Evolutionary conservation across 2,888 invertebrate species (phyloP).

Genomic region (Chalcis sispes): DNA sequence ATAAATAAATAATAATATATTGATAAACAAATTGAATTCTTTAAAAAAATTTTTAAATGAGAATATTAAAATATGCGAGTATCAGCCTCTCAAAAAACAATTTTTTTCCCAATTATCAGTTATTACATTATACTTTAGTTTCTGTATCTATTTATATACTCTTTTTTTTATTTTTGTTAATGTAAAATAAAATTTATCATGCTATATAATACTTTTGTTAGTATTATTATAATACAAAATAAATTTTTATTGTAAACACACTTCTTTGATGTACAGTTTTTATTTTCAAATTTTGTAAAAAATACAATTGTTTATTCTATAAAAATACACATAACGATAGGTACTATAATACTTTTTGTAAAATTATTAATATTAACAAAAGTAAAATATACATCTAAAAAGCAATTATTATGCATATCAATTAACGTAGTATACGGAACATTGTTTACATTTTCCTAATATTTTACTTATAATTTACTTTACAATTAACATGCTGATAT

Average conservation of each 20-base stretch:
- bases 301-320: conserved; percentile 43
- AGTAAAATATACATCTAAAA: conserved; percentile 50
- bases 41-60: neutral
- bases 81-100: conserved; percentile 37
- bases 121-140: conserved; percentile 10
- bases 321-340: conserved; percentile 50
- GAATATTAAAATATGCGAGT: conserved; percentile 24
- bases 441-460: conserved; percentile 23
- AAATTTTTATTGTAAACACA: neutral
- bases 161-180: neutral
- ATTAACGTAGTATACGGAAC: conserved; percentile 25
- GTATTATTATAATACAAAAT: conserved; percentile 34
- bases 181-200: conserved; percentile 2
- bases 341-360: conserved; percentile 56
- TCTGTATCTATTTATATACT: too few relatives aligned
- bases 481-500: conserved; percentile 3
- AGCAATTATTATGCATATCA: conserved; percentile 30
- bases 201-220: conserved; percentile 52
- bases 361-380: conserved; percentile 50
- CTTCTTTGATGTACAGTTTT: conserved; percentile 31
- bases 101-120: conserved; percentile 1
- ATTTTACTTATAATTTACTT: conserved; percentile 28
- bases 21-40: too few relatives aligned
- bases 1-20: too few relatives aligned
- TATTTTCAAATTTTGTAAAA: conserved; percentile 49